Conservation (phyloP, 2,888 invertebrate genomes). For the Chironomus tentans region DNA sequence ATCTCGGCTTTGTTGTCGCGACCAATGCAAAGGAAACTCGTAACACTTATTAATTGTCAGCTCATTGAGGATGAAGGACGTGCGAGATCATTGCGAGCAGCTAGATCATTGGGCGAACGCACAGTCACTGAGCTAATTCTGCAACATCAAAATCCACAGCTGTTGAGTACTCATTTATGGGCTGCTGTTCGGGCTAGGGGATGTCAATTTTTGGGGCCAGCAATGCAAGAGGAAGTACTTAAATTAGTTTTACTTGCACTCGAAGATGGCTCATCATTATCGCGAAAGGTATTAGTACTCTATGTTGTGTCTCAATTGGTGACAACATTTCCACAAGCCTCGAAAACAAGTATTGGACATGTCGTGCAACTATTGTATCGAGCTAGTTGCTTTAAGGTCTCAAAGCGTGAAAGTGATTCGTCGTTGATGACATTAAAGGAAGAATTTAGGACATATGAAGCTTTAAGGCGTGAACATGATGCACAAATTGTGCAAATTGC, state of each 20-base stretch:
- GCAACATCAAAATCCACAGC: conserved; percentile 93
- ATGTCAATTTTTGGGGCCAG: conserved; percentile 96
- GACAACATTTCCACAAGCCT: conserved; percentile 91
- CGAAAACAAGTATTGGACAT: conserved; percentile 98
- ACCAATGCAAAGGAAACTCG: conserved; percentile 92
- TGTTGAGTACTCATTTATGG: conserved; percentile 88
- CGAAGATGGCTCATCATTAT: conserved; percentile 90
- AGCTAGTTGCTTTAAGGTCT: conserved; percentile 97
- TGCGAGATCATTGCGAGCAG: conserved; percentile 68
- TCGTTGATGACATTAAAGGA: conserved; percentile 97
- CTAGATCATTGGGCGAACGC: conserved; percentile 87
- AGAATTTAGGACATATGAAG: conserved; percentile 91
- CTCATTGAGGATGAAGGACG: conserved; percentile 81
- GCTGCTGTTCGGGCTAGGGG: conserved; percentile 93
- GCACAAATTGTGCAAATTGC: conserved; percentile 98
- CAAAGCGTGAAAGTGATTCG: conserved; percentile 92
- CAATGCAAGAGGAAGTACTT: conserved; percentile 98
- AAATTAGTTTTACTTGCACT: conserved; percentile 86
- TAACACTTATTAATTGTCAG: conserved; percentile 87
- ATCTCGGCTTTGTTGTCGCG: conserved; percentile 60
- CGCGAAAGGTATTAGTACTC: conserved; percentile 92
- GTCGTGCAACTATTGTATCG: conserved; percentile 96
- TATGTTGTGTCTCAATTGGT: conserved; percentile 95
- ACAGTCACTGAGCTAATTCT: conserved; percentile 89
- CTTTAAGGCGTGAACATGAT: conserved; percentile 89